Percentiles rank a stretch among this genome's conserved stretches.
phyloP scores from a whole-genome alignment of 2,113 vertebrate genomes.

The Hypocryptadius cinnamomeus region DNA sequence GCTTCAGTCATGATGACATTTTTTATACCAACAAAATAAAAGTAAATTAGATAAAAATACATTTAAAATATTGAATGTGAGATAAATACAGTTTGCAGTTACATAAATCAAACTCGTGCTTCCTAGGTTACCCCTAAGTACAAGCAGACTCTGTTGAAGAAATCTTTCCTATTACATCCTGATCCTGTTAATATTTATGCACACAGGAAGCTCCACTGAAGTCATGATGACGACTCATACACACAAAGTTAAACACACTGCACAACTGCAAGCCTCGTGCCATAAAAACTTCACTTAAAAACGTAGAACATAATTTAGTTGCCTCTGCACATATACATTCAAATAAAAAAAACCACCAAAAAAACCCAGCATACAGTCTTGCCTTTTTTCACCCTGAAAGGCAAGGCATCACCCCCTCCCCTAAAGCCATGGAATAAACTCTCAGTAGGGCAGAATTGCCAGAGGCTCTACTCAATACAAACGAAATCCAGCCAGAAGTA shows the following conservation, averaged over 20 bases:
- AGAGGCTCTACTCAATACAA: not conserved
- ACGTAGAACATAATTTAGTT: not conserved
- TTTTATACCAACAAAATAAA: not conserved
- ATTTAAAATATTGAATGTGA: not conserved
- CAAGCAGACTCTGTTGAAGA: slow-evolving; percentile 10
- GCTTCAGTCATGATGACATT: not conserved
- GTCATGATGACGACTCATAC: not conserved
- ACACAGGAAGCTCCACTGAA: slow-evolving; percentile 19
- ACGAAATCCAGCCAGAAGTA: not conserved
- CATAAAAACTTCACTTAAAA: slow-evolving; percentile 28
- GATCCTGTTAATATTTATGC: slow-evolving; percentile 4
- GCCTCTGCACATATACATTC: not conserved
- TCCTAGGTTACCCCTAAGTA: not conserved
- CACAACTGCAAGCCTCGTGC: not conserved
- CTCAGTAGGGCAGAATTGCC: not conserved
- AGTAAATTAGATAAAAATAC: not conserved
- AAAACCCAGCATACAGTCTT: not conserved
- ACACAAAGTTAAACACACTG: not conserved
- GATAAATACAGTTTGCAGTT: not conserved
- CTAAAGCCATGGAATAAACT: not conserved
- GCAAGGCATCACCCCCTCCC: not conserved
- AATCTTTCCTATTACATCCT: not conserved
- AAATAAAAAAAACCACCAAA: not conserved
- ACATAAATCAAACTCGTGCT: not conserved
- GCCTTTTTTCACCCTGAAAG: fast-evolving